Evolutionary conservation across 2,888 invertebrate genomes (phyloP).

Genomic region (Epinotia ramella): DNA sequence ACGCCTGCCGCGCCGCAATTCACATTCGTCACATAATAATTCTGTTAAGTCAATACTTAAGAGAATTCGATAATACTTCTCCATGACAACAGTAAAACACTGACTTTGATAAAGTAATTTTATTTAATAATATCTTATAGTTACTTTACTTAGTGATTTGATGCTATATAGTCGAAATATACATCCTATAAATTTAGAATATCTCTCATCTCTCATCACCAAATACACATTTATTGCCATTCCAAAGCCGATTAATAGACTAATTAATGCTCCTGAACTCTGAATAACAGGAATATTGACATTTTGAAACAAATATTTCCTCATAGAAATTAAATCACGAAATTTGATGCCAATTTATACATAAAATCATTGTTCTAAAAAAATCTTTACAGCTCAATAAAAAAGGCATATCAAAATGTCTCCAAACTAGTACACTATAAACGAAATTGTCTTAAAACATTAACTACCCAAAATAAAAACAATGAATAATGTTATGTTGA

Average conservation of each 20-base stretch:
- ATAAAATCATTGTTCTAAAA: constrained; percentile 3
- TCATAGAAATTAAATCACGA: constrained; percentile 26
- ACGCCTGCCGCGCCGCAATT: too few species aligned
- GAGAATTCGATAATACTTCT: neutral
- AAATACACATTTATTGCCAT: constrained; percentile 32
- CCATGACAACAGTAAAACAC: constrained; percentile 37
- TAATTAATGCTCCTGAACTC: constrained; percentile 13
- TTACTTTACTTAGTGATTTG: constrained; percentile 43
- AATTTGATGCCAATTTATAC: constrained; percentile 24
- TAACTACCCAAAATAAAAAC: constrained; percentile 25
- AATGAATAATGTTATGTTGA: constrained; percentile 21
- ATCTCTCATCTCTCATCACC: constrained; percentile 45
- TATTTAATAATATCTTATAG: constrained; percentile 38
- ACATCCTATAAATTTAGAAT: constrained; percentile 64
- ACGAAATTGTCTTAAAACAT: constrained; percentile 32
- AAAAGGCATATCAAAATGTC: constrained; percentile 13
- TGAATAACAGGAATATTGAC: constrained; percentile 22
- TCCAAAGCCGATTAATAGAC: constrained; percentile 28
- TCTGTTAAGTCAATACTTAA: constrained; percentile 17
- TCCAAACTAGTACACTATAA: neutral
- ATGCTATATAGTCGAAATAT: constrained; percentile 61
- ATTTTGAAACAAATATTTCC: constrained; percentile 10
- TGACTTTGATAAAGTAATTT: constrained; percentile 38
- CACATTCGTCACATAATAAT: neutral
- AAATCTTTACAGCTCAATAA: neutral